Evolutionary conservation across 2,888 invertebrate species (phyloP), one percentile per base, ranked within the genome.

Genomic region (Polydrusus tereticollis): DNA sequence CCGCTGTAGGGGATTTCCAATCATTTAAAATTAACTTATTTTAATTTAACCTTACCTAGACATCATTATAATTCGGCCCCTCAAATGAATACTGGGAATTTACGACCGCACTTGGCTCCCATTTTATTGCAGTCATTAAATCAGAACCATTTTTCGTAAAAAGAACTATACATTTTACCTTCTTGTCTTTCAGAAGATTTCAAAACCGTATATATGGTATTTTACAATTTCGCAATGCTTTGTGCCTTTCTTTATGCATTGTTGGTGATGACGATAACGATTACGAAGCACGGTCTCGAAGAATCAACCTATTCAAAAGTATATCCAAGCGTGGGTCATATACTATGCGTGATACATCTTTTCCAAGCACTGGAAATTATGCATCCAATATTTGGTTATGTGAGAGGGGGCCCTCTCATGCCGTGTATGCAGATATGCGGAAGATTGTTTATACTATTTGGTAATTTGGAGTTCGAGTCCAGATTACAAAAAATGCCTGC

Each of bases 211-310:
- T 98, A 97, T 85, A 86, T 98, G 73, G 89, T 94, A 55, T 86
- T 96, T 65, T 98, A 97, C 87, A 98, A 97, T 85, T 86, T 97
- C 77, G 93, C 93, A 83, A 97, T 97, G 89, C 94, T 94, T 82
- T 88, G 96, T 69, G 96, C 96, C 2, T 97, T 91, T 84, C 87
- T 90, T 59, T 97, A 95, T 81, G 88, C 97, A 3, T 83, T 94
- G 18, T 10, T 73, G 10, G 26, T 73, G 8, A 16, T 73, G 26
- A 33, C 20, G 14, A 16, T 71, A 18, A 71, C 71, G 14, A 38
- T 66, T n/a, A 52, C 60, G 3, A 71, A 71, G 43, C 45, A 59
- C 18, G 60, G 60, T 0, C 26, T 64, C 12, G 47, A 64, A 18
- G 71, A 71, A 43, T 33, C 71, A 3, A 38, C 55, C 7, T 69